Percentiles rank a stretch among this genome's conserved stretches.
Evolutionary conservation across 2,113 vertebrate genomes (phyloP).

Genomic region (Candoia aspera): DNA sequence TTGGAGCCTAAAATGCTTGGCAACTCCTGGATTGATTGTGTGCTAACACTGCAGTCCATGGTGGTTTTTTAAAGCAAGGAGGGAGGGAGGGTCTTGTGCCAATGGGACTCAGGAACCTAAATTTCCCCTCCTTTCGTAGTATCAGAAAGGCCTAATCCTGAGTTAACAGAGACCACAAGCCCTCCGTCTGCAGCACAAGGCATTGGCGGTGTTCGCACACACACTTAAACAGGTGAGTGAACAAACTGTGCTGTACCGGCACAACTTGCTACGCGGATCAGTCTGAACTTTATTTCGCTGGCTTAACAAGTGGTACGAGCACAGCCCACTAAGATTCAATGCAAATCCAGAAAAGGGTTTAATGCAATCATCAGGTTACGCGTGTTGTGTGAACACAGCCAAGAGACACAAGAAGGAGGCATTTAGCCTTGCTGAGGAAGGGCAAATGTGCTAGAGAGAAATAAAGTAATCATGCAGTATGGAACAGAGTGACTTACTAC

Average conservation of each 20-base stretch:
- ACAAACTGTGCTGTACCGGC: no score
- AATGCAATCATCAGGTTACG: not conserved
- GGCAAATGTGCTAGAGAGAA: not conserved
- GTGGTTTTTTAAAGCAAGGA: not conserved
- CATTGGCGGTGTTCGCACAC: not conserved
- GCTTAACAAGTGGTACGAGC: no score
- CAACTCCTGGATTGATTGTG: not conserved
- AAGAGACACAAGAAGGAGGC: not conserved
- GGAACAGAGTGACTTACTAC: not conserved
- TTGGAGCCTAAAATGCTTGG: fast-evolving
- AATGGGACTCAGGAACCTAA: not conserved
- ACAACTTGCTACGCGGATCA: no score
- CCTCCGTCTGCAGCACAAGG: not conserved
- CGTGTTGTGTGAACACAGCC: not conserved
- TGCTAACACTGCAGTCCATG: not conserved
- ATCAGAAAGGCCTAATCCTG: not conserved
- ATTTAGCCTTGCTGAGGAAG: not conserved
- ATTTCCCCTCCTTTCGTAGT: not conserved
- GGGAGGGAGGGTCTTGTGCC: no score
- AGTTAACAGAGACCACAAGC: no score
- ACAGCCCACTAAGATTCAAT: no score
- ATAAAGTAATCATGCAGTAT: not conserved
- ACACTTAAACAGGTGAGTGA: no score
- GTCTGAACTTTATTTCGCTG: no score
- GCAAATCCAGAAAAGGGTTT: not conserved